Percentiles rank a stretch among this genome's conserved stretches.
Evolutionary conservation across 2,797 vertebrate species (phyloP).

Genomic region (Pagetopsis macropterus): DNA sequence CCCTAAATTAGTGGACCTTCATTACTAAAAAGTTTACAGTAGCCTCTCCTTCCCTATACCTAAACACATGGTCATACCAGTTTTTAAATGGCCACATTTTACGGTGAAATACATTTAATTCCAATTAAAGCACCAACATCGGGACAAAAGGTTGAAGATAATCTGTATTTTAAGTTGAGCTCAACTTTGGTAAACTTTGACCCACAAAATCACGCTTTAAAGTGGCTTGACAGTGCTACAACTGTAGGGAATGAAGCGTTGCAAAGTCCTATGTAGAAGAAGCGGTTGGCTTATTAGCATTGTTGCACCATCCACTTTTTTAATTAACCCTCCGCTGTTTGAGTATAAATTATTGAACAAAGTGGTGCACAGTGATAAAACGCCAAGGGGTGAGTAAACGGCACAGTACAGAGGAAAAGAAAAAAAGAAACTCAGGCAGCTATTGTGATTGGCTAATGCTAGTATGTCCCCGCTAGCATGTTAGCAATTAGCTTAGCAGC

Average conservation of each 20-base stretch:
- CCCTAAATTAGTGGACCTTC: background rate
- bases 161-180: background rate
- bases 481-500: background rate
- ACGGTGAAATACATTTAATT: background rate
- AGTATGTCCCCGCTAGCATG: no score
- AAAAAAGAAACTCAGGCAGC: background rate
- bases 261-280: constrained; percentile 1
- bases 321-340: background rate
- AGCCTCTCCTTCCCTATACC: constrained; percentile 3
- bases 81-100: background rate
- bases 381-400: background rate
- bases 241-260: background rate
- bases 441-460: constrained; percentile 2
- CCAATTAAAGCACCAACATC: background rate
- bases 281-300: background rate
- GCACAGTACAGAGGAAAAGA: background rate
- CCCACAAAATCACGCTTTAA: background rate
- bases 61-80: background rate
- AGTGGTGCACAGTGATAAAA: constrained; percentile 10
- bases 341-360: constrained; percentile 11
- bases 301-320: background rate
- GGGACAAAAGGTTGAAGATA: background rate
- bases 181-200: background rate
- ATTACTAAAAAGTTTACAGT: constrained; percentile 18
- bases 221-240: background rate